A percentile compares a stretch with the other conserved stretches of the same genome.
phyloP scores from a whole-genome alignment of 2,888 invertebrate species.

The Zygogramma bicolorata region DNA sequence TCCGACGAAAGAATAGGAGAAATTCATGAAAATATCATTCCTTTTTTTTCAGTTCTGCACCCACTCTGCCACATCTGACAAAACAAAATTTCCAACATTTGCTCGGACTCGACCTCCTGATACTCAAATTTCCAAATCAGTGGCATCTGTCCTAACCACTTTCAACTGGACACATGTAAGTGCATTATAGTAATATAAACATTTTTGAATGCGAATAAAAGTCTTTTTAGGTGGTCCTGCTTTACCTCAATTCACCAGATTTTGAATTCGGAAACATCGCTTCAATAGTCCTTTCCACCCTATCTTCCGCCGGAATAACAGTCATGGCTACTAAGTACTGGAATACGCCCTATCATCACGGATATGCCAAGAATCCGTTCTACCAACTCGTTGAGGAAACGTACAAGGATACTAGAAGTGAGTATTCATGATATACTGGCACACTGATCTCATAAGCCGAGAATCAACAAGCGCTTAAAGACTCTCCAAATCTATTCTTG shows the following conservation, averaged over 20 bases:
- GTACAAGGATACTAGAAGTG: conserved; percentile 89
- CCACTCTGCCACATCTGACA: conserved; percentile 89
- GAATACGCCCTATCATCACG: conserved; percentile 83
- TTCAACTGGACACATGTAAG: conserved; percentile 92
- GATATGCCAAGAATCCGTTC: conserved; percentile 88
- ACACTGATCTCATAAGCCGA: too few relatives aligned
- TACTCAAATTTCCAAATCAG: conserved; percentile 93
- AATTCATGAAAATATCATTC: not conserved
- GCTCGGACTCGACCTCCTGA: conserved; percentile 92
- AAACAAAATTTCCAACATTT: conserved; percentile 89
- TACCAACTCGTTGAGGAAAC: conserved; percentile 84
- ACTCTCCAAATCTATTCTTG: too few relatives aligned
- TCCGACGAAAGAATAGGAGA: not conserved
- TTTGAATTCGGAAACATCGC: conserved; percentile 82
- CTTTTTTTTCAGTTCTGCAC: conserved; percentile 85
- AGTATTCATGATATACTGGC: conserved; percentile 64
- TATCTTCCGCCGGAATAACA: conserved; percentile 78
- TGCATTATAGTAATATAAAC: conserved; percentile 16
- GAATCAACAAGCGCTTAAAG: too few relatives aligned
- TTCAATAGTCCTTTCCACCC: conserved; percentile 79
- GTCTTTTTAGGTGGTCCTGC: conserved; percentile 78
- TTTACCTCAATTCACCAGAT: conserved; percentile 84
- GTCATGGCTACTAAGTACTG: conserved; percentile 76
- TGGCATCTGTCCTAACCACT: conserved; percentile 84
- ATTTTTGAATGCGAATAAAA: not conserved